Base-by-base conservation (phyloP, 2,888 invertebrate genomes). In the Dryadula phaetusa region DNA sequence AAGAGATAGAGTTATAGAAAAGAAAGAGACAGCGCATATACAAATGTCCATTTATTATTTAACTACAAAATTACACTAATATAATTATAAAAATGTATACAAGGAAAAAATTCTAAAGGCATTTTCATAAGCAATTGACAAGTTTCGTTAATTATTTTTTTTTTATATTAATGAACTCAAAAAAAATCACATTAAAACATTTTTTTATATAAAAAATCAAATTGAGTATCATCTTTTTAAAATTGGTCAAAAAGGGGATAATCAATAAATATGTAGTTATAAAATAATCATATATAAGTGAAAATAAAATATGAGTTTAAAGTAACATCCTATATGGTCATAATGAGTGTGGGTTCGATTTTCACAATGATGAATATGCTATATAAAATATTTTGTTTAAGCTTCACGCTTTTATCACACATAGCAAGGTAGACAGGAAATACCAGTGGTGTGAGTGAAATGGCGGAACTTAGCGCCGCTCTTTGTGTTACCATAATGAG, bases 61-160 rank as follows among this genome's bases (percentile, higher is more conserved):
- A 34, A 20, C 32, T 20, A 54, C 37, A 20, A 37, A 3, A 53
- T 8, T 25, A 54, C 25, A 53, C 10, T n/a, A 25, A 37, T 37
- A 58, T 62, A 16, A 62, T 63, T n/a, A 44, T 8, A 22, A 64
- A 32, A 56, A 34, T 54, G 46, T 56, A 54, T 56, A 56, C 22
- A 34, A 32, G 56, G 8, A 46, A 54, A 16, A 3, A 1, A 2
- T 49, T 64, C 46, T 46, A 37, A 64, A 56, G 54, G 54, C 52
- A 46, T 44, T 54, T 40, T 34, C 56, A 56, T 56, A 64, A 56
- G 47, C 16, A 56, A 64, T 64, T 64, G 64, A 64, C 56, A 54
- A 37, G 46, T 46, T 56, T 47, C 18, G 14, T 46, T 56, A 18
- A 16, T 46, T 25, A 22, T 7, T 46, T n/a, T 7, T 8, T 42